Conservation (phyloP, 2,888 invertebrate genomes). For the Arrhopalites spinosus region DNA sequence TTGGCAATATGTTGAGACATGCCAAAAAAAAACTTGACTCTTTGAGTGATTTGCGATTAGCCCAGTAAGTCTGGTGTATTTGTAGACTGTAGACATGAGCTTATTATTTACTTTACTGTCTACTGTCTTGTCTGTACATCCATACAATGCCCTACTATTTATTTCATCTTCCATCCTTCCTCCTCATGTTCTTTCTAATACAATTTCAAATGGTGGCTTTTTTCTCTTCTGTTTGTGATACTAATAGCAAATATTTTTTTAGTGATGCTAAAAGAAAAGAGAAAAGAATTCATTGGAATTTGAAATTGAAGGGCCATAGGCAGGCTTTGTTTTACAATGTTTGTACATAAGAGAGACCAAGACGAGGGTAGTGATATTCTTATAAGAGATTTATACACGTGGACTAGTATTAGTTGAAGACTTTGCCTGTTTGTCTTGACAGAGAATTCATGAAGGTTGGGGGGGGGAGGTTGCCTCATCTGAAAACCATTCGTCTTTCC, state of each 20-base stretch:
- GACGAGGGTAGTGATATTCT: too few relatives aligned
- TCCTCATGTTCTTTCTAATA: background rate
- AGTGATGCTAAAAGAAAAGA: background rate
- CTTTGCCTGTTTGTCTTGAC: background rate
- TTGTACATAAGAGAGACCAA: too few relatives aligned
- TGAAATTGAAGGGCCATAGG: background rate
- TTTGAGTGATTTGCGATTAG: slow-evolving; percentile 10
- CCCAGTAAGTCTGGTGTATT: background rate
- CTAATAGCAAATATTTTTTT: background rate
- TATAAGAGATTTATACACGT: too few relatives aligned
- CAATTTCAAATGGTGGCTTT: too few relatives aligned
- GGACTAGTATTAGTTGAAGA: background rate
- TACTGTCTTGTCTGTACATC: background rate
- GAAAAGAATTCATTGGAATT: slow-evolving; percentile 8
- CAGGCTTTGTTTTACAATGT: too few relatives aligned
- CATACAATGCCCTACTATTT: background rate
- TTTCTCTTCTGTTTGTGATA: background rate
- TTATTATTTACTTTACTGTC: background rate
- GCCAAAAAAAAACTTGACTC: background rate
- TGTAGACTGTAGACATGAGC: background rate
- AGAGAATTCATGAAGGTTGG: background rate
- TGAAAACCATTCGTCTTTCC: slow-evolving; percentile 45
- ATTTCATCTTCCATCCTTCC: background rate
- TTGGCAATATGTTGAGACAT: slow-evolving; percentile 10
- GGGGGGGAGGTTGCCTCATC: slow-evolving; percentile 11